Percentiles rank a stretch among this genome's conserved stretches.
These are phyloP conservation scores for Istiophorus platypterus DNA, from an alignment of 2,113 vertebrate genomes.

Conservation along the genomic window DNA sequence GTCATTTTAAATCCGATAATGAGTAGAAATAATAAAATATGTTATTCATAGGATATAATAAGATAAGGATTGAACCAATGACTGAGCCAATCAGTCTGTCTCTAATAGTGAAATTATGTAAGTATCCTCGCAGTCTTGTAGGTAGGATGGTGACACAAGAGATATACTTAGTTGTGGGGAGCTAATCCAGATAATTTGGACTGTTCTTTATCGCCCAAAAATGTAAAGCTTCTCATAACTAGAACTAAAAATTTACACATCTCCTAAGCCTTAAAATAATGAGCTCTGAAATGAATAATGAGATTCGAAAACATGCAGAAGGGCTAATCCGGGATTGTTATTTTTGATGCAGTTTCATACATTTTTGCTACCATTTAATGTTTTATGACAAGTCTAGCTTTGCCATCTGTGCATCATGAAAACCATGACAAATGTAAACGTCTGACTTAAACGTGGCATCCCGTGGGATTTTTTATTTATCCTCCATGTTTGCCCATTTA, in stretches of 20 bases:
- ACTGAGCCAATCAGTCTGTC: conserved; percentile 29
- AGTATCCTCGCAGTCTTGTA: conserved; percentile 10
- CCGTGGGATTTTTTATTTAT: conserved; percentile 50
- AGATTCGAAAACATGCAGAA: conserved; percentile 27
- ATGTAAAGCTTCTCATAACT: conserved; percentile 11
- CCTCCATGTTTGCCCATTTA: conserved; percentile 50
- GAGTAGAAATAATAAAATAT: conserved; percentile 34
- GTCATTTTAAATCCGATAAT: conserved; percentile 45
- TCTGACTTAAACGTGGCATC: conserved; percentile 32
- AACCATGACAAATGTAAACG: conserved; percentile 44
- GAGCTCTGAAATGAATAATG: conserved; percentile 52
- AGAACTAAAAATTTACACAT: conserved; percentile 44
- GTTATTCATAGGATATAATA: conserved; percentile 49
- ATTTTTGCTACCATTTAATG: conserved; percentile 50
- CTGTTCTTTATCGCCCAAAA: conserved; percentile 35
- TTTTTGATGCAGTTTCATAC: conserved; percentile 40
- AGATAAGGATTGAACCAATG: conserved; percentile 39
- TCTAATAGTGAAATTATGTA: conserved; percentile 23
- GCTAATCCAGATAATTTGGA: conserved; percentile 48
- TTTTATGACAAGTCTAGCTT: conserved; percentile 50
- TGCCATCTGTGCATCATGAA: conserved; percentile 59
- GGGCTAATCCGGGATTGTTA: conserved; percentile 50
- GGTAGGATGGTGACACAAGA: conserved; percentile 20
- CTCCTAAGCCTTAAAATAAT: conserved; percentile 38
- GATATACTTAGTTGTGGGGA: conserved; percentile 37